Percentiles rank a stretch among this genome's conserved stretches.
These are phyloP conservation scores for Noctua comes DNA, from an alignment of 2,888 invertebrate species.

Conservation along the genomic window DNA sequence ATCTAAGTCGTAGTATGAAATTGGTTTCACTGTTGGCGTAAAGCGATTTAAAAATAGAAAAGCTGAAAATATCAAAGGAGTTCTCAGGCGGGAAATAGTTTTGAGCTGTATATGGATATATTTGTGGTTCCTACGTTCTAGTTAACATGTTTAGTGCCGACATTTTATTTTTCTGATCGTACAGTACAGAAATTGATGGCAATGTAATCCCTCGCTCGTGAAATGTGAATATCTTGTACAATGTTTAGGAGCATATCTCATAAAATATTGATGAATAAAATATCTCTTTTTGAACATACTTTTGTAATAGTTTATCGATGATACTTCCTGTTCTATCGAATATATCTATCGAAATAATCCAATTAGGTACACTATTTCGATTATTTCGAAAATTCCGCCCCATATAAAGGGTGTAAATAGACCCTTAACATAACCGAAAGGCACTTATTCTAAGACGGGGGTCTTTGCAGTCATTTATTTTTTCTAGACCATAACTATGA, in stretches of 20 bases:
- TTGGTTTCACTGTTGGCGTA: slow-evolving; percentile 67
- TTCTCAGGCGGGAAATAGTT: slow-evolving; percentile 41
- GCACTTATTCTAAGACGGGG: too few relatives aligned
- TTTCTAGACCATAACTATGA: too few relatives aligned
- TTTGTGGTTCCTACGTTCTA: slow-evolving; percentile 15
- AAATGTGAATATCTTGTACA: not conserved
- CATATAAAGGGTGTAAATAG: too few relatives aligned
- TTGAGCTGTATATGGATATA: slow-evolving; percentile 20
- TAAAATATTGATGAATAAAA: not conserved
- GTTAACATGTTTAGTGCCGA: slow-evolving; percentile 6
- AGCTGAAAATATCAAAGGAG: slow-evolving; percentile 52
- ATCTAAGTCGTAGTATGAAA: slow-evolving; percentile 72
- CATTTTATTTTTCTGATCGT: slow-evolving; percentile 1
- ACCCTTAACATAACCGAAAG: too few relatives aligned
- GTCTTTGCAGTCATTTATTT: too few relatives aligned
- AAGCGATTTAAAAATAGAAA: slow-evolving; percentile 70
- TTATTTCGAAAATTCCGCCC: too few relatives aligned
- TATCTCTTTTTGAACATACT: not conserved
- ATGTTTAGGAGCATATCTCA: not conserved
- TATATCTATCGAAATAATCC: too few relatives aligned
- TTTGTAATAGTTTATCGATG: not conserved
- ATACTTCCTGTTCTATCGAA: not conserved
- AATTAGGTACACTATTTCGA: too few relatives aligned
- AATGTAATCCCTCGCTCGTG: not conserved
- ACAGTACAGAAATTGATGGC: not conserved